A percentile compares a stretch with the other conserved stretches of the same genome.
Evolutionary conservation across 2,888 invertebrate genomes (phyloP).

Genomic region (Lydus trimaculatus): DNA sequence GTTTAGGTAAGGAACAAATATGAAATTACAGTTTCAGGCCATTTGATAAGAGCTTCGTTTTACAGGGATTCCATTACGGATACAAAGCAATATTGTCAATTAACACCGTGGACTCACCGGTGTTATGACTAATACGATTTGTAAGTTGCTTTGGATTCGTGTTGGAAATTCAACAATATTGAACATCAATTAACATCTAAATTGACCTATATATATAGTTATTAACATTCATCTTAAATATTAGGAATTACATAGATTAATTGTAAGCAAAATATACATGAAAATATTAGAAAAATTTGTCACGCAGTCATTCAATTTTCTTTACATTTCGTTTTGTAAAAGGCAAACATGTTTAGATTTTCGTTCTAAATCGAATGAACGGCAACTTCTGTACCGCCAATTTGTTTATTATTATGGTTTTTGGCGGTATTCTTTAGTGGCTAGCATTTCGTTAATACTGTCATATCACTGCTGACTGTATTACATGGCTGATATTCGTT

Average conservation of each 20-base stretch:
- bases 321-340: background rate
- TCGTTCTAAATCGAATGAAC: slow-evolving; percentile 4
- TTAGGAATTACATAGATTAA: background rate
- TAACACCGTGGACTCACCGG: slow-evolving; percentile 46
- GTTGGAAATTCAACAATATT: slow-evolving; percentile 16
- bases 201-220: background rate
- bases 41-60: background rate
- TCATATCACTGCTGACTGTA: slow-evolving; percentile 61
- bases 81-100: slow-evolving; percentile 36
- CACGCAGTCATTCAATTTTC: background rate
- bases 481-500: slow-evolving; percentile 62
- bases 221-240: background rate
- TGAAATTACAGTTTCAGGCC: background rate
- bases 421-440: slow-evolving; percentile 47
- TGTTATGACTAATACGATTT: background rate
- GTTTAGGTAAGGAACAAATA: background rate
- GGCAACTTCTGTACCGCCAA: background rate
- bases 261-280: background rate
- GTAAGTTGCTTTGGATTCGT: slow-evolving; percentile 26
- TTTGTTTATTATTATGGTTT: slow-evolving; percentile 29
- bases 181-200: background rate
- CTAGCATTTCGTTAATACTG: slow-evolving; percentile 61
- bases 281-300: background rate
- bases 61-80: slow-evolving; percentile 18
- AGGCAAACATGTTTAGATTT: background rate